A percentile compares a stretch with the other conserved stretches of the same genome.
These are phyloP conservation scores for Microctonus hyperodae DNA, from an alignment of 2,888 invertebrate genomes.

Conservation along the genomic window DNA sequence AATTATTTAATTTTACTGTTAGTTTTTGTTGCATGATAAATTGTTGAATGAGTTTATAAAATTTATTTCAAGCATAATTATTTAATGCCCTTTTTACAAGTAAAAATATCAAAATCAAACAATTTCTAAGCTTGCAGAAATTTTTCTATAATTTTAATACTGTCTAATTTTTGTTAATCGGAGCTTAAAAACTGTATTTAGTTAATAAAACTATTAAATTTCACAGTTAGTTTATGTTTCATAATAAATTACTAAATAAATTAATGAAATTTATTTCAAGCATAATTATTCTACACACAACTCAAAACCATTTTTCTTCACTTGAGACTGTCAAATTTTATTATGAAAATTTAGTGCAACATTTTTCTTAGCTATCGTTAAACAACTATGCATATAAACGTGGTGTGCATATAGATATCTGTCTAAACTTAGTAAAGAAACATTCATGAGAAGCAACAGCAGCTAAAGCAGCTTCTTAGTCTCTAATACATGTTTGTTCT, in stretches of 20 bases:
- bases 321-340: background rate
- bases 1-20: background rate
- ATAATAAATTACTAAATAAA: background rate
- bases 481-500: background rate
- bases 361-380: background rate
- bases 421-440: background rate
- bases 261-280: background rate
- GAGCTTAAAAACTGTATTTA: no score
- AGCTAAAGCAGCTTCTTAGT: background rate
- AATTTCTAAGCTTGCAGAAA: no score
- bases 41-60: background rate
- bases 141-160: no score
- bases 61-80: background rate
- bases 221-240: background rate
- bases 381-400: background rate
- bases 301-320: background rate
- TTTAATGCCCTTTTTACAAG: no score
- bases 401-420: background rate
- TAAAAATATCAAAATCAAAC: no score
- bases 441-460: background rate
- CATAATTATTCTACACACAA: background rate
- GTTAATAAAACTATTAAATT: background rate
- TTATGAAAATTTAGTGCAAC: conserved; percentile 8
- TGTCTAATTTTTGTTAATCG: no score
- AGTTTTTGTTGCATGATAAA: background rate